phyloP scores from a whole-genome alignment of 37 sponge, comb jelly and placozoan species.

The Chondrosia reniformis region DNA sequence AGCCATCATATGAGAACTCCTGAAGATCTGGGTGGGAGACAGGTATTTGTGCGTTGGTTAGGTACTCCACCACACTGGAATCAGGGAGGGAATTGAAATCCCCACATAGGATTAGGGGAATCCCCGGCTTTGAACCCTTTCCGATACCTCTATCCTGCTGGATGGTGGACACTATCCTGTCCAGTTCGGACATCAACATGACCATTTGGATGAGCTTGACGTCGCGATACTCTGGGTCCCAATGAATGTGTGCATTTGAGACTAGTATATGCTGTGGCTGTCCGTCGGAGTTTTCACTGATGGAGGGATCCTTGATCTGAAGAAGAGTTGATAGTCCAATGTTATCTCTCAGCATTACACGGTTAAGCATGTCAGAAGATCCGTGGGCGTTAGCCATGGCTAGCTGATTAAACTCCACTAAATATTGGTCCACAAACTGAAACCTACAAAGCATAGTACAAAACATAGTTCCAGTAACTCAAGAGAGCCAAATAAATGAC shows the following conservation, averaged over 20 bases:
- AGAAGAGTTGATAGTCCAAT: slow-evolving; percentile 81
- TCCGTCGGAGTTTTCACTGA: background rate
- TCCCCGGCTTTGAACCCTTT: slow-evolving; percentile 44
- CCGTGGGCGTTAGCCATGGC: slow-evolving; percentile 89
- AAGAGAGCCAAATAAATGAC: background rate
- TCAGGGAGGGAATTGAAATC: slow-evolving; percentile 97
- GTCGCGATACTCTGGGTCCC: slow-evolving; percentile 96
- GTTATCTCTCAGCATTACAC: slow-evolving; percentile 94
- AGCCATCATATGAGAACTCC: slow-evolving; percentile 76
- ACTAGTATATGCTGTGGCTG: slow-evolving; percentile 69
- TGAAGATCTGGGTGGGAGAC: slow-evolving; percentile 78
- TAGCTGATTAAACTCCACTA: slow-evolving; percentile 93
- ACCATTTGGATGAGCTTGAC: slow-evolving; percentile 94
- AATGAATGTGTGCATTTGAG: slow-evolving; percentile 95
- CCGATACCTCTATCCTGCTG: slow-evolving; percentile 63
- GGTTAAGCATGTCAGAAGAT: slow-evolving; percentile 92
- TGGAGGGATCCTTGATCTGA: slow-evolving; percentile 43
- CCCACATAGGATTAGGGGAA: slow-evolving; percentile 85
- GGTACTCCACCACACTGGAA: slow-evolving; percentile 91
- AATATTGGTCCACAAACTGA: slow-evolving; percentile 58
- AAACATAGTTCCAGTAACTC: background rate
- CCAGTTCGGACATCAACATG: slow-evolving; percentile 72
- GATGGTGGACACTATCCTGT: slow-evolving; percentile 47
- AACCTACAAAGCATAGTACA: slow-evolving; percentile 53
- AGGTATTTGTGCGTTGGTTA: slow-evolving; percentile 62